Evolutionary conservation across 2,797 vertebrate genomes (phyloP), one percentile per base, ranked within the genome.

Genomic region (Periparus ater): DNA sequence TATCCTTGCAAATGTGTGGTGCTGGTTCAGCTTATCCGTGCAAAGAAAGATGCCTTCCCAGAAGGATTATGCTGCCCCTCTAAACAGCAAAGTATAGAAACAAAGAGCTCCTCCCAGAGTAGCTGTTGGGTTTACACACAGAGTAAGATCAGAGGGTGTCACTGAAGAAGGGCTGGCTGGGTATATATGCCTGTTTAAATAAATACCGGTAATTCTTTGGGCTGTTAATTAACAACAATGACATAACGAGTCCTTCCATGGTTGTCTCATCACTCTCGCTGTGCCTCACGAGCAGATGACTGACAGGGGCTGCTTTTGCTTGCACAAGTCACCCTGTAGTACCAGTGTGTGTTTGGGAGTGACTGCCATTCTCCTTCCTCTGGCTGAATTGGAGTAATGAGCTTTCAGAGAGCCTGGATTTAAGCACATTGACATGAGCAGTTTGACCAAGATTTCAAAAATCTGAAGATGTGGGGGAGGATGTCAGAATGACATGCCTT

Each of bases 331-430:
- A 25, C 36, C 38, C 34, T 32, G 22, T 26, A 4, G 30, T 23
- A 38, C 13, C n/a, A 76, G 30, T 0, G 0, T 48, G 25, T 81
- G 10, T 25, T 66, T 78, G 40, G 61, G 25, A 81, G 11, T 0
- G 4, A 17, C 58, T 89, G 73, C 23, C 51, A 2, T 32, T 87
- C 62, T 54, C n/a, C 51, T 72, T 53, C n/a, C 40, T 61, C 67
- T 48, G 38, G 22, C 5, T 62, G 71, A 76, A 66, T 44, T 65
- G 66, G 57, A 86, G 11, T 66, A 81, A 73, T 0, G 1, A 92
- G 62, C 51, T 85, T 66, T 22, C 30, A 11, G 40, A 58, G 55
- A 62, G 71, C 66, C 73, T 17, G 19, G 22, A 13, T 87, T 62
- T 75, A 21, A 66, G 27, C 34, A 25, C 15, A 3, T 32, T 79